phyloP scores from a whole-genome alignment of 2,797 vertebrate genomes.

The Morelia viridis region DNA sequence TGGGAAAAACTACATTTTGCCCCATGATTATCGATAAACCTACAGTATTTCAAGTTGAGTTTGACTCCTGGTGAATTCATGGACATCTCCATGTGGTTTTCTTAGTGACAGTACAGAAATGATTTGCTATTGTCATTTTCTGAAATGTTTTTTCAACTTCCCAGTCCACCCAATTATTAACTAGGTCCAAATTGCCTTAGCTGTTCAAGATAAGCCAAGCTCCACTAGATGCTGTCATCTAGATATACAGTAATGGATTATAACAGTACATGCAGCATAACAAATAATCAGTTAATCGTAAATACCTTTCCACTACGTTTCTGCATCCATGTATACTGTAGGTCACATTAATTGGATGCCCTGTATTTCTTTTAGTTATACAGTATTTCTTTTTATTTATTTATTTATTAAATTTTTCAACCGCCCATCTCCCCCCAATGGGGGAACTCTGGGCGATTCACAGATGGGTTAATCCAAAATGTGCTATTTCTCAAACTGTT shows the following conservation, averaged over 20 bases:
- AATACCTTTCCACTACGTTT: not conserved
- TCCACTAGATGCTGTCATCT: not conserved
- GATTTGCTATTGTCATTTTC: not conserved
- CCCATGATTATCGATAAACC: not conserved
- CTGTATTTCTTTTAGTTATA: not conserved
- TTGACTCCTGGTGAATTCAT: not conserved
- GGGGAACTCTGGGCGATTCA: no score
- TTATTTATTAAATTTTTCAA: not conserved
- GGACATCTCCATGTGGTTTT: not conserved
- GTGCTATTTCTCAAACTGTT: not conserved
- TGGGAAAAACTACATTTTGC: not conserved
- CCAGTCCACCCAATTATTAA: not conserved
- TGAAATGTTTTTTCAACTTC: not conserved
- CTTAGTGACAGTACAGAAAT: not conserved
- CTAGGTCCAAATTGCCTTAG: not conserved
- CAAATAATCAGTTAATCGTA: not conserved
- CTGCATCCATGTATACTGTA: not conserved
- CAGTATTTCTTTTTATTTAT: not conserved
- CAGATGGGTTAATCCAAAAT: not conserved
- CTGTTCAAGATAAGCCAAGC: not conserved
- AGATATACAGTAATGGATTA: not conserved
- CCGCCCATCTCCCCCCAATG: no score
- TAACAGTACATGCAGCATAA: not conserved
- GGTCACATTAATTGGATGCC: not conserved
- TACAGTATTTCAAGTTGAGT: not conserved